Conservation (phyloP, 2,113 vertebrate species). For the Lampris incognitus region DNA sequence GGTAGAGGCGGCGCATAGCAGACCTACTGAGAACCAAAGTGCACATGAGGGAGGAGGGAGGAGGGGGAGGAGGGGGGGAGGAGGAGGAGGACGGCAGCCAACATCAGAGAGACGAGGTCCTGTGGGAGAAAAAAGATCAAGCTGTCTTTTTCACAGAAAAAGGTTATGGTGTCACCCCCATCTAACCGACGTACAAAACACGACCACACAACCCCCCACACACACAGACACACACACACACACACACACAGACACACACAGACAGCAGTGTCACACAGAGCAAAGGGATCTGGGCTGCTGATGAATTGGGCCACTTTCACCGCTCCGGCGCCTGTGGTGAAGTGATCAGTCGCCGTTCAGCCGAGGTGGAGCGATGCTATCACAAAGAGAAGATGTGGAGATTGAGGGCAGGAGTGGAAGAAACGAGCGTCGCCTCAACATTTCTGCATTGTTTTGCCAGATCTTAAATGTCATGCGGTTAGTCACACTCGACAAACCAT, state of each 20-base stretch:
- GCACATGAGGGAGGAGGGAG: neutral
- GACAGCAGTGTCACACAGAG: slow-evolving; percentile 3
- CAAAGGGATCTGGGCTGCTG: slow-evolving; percentile 55
- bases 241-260: slow-evolving; percentile 10
- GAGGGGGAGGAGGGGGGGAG: neutral
- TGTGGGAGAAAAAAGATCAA: slow-evolving; percentile 42
- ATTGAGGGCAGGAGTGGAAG: slow-evolving; percentile 19
- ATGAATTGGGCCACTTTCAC: slow-evolving; percentile 73
- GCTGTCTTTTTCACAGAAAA: slow-evolving; percentile 47
- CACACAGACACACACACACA: slow-evolving; percentile 42
- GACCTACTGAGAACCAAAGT: neutral
- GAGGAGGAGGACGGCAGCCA: slow-evolving; percentile 15
- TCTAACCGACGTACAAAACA: neutral
- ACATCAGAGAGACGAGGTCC: slow-evolving; percentile 30
- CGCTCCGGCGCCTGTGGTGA: slow-evolving; percentile 53
- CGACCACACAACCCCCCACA: slow-evolving; percentile 14
- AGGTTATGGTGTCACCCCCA: slow-evolving; percentile 24
- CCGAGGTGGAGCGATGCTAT: slow-evolving; percentile 62
- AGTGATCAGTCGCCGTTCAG: slow-evolving; percentile 81
- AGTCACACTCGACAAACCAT: too few species aligned
- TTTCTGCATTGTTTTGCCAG: slow-evolving; percentile 70
- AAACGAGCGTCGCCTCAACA: slow-evolving; percentile 72
- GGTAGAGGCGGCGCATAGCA: neutral
- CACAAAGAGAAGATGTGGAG: slow-evolving; percentile 35
- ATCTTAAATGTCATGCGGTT: too few species aligned